Base-by-base conservation (phyloP, 2,797 vertebrate genomes). In the Sebastes vulpes region DNA sequence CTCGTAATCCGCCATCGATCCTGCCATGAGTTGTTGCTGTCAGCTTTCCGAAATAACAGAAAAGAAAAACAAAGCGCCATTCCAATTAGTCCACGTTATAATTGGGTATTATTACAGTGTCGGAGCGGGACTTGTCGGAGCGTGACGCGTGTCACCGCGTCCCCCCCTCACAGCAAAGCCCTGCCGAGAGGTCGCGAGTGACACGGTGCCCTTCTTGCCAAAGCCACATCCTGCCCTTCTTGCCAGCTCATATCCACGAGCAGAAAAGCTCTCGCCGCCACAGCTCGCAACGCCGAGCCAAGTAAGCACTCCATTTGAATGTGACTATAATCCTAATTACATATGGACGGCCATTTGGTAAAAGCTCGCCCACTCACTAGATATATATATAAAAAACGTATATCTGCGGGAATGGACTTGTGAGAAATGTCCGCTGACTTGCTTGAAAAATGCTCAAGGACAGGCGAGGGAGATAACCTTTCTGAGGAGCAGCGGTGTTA, bases 1-100 rank as follows among this genome's bases (percentile, higher is more conserved):
- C 92, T 93, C 84, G 89, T 96, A 96, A 96, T 96, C 96, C 95
- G 83, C 87, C 95, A 96, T 96, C 94, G 95, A 96, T 96, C 94
- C 94, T 86, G 89, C 93, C 83, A 88, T 95, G 93, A 96, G 94
- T 95, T 95, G 94, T 96, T 95, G 94, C 94, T 93, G 94, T 96
- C 94, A 95, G 95, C 95, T 95, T 94, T 93, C 86, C 84, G 92
- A 93, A 95, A 95, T 92, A 94, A 94, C 94, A 95, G 88, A 94
- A 65, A 93, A 93, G 92, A 89, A 93, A 94, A 95, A 94, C 91
- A 93, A 94, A 93, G 92, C 79, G 20, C 83, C 76, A 31, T 91
- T 93, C 91, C 93, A 96, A 95, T 96, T 95, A 96, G 93, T 79
- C 84, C 81, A 79, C 84, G 92, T 94, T 94, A 95, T 94, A 95